These are phyloP conservation scores for Lasioglossum calceatum DNA, from an alignment of 2,888 invertebrate genomes.

Conservation along the genomic window DNA sequence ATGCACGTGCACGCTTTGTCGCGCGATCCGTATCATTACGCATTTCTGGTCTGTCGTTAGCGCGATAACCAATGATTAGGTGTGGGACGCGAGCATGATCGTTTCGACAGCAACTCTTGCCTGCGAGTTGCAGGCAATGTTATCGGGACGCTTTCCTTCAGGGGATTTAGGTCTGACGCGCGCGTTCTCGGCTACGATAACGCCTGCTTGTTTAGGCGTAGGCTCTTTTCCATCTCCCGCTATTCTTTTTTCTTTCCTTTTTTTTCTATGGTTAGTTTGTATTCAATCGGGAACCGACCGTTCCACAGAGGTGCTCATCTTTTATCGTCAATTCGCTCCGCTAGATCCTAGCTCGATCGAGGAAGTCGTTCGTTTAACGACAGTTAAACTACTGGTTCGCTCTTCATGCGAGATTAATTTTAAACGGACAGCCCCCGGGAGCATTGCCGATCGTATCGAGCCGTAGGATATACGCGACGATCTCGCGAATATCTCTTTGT, in stretches of 20 bases:
- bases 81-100: constrained; percentile 47
- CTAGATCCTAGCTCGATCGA: constrained; percentile 13
- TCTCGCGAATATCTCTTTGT: constrained; percentile 63
- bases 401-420: constrained; percentile 45
- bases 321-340: constrained; percentile 23
- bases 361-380: constrained; percentile 59
- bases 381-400: constrained; percentile 30
- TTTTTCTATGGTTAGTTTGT: constrained; percentile 1
- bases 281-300: constrained; percentile 25
- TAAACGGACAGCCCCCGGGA: constrained; percentile 38
- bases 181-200: constrained; percentile 16
- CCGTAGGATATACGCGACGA: constrained; percentile 52
- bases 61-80: constrained; percentile 65
- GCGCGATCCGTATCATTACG: constrained; percentile 64
- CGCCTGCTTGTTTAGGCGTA: constrained; percentile 29
- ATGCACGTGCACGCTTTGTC: constrained; percentile 51
- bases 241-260: not conserved
- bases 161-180: constrained; percentile 12
- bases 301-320: constrained; percentile 24
- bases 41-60: constrained; percentile 58
- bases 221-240: not conserved
- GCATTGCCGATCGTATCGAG: constrained; percentile 45
- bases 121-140: constrained; percentile 6
- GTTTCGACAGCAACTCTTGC: constrained; percentile 39
- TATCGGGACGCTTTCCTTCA: constrained; percentile 25